Evolutionary conservation across 35 echinoderm and acorn worm genomes (phyloP).

Genomic region (Ophiothrix spiculata): DNA sequence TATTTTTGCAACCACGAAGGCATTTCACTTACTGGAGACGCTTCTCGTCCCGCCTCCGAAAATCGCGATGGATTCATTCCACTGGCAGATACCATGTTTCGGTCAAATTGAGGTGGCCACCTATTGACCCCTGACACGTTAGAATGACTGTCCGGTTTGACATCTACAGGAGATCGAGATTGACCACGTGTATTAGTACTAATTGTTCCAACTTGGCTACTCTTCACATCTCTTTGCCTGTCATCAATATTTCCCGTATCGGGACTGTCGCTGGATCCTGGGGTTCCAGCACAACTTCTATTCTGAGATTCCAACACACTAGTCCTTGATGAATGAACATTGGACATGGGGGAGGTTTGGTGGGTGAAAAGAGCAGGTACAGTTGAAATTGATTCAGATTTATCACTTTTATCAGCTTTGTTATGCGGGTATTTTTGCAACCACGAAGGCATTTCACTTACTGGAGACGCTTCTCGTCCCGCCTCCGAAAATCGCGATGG

Average conservation of each 20-base stretch:
- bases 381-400: too few species aligned
- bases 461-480: constrained; percentile 25
- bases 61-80: neutral
- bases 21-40: constrained; percentile 28
- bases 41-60: constrained; percentile 21
- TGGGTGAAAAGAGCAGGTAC: too few species aligned
- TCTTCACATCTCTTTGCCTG: neutral
- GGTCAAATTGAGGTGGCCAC: constrained; percentile 29
- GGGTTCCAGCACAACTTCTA: neutral
- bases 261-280: neutral
- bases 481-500: constrained; percentile 4
- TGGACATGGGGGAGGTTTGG: neutral
- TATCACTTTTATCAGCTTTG: constrained; percentile 52
- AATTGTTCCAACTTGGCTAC: neutral
- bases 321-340: neutral
- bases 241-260: neutral
- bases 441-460: constrained; percentile 31
- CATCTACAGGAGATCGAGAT: constrained; percentile 21
- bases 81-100: neutral
- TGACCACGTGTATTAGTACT: constrained; percentile 26
- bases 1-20: constrained; percentile 41
- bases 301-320: neutral
- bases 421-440: constrained; percentile 47
- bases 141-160: constrained; percentile 54
- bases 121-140: constrained; percentile 19